Evolutionary conservation across 2,888 invertebrate species (phyloP).

Genomic region (Melinaea marsaeus): DNA sequence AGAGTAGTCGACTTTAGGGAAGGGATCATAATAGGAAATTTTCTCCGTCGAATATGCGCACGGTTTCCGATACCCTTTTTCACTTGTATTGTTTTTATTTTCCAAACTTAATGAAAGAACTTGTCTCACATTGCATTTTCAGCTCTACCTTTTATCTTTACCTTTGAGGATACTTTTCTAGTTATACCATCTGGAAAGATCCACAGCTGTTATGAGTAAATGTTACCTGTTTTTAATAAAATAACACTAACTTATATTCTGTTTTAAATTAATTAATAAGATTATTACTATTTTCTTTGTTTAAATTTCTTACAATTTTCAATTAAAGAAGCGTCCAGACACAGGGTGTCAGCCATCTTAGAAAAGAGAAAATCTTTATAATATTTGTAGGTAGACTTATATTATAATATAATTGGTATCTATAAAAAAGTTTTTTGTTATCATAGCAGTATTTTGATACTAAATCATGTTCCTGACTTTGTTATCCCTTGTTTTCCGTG

Average conservation of each 20-base stretch:
- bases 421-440: not conserved
- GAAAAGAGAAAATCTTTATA: not conserved
- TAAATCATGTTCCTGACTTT: constrained; percentile 20
- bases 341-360: too few species aligned
- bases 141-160: constrained; percentile 45
- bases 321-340: too few species aligned
- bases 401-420: not conserved
- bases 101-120: constrained; percentile 75
- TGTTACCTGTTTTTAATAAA: too few species aligned
- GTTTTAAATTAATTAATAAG: too few species aligned
- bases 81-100: constrained; percentile 77
- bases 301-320: too few species aligned
- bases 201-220: too few species aligned
- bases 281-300: too few species aligned
- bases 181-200: not conserved
- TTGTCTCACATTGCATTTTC: constrained; percentile 69
- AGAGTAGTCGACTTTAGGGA: constrained; percentile 66
- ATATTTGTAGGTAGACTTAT: not conserved
- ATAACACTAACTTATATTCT: too few species aligned
- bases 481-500: constrained; percentile 17
- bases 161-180: not conserved
- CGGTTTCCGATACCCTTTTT: constrained; percentile 72
- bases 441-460: constrained; percentile 17
- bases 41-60: constrained; percentile 70
- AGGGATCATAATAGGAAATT: constrained; percentile 75